Conservation (phyloP, 2,888 invertebrate genomes). For the Leptopterna dolabrata region DNA sequence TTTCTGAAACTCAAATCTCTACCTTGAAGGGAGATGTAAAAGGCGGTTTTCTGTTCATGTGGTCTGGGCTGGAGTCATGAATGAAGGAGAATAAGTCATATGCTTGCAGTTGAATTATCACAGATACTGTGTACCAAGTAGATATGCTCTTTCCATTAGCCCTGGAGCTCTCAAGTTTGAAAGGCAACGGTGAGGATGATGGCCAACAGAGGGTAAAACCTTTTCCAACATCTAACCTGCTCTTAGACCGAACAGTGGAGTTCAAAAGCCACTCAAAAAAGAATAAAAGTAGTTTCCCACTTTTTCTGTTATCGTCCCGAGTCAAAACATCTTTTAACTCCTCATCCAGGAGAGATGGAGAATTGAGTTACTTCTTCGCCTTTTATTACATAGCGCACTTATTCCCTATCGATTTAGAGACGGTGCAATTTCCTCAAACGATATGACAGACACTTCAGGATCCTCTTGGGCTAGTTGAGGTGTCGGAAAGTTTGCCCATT, state of each 20-base stretch:
- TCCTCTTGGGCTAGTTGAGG: no score
- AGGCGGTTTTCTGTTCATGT: no score
- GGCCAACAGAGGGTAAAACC: neutral
- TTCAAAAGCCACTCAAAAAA: neutral
- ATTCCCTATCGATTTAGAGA: no score
- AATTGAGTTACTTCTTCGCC: neutral
- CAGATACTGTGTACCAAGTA: no score
- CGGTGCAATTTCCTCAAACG: no score
- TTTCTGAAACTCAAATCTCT: no score
- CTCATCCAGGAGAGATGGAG: neutral
- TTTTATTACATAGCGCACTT: neutral
- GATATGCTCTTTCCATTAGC: neutral
- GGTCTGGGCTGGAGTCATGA: no score
- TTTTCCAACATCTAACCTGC: neutral
- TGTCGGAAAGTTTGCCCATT: no score
- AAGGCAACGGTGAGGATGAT: neutral
- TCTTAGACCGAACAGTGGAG: neutral
- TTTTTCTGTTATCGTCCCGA: neutral
- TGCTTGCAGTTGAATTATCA: no score
- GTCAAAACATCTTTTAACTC: neutral
- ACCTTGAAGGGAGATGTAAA: no score
- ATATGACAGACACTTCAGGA: no score
- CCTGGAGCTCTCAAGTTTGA: neutral
- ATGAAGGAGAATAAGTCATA: no score
- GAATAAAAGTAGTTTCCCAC: neutral